Evolutionary conservation across 1,140 invertebrate species (phyloP).

Genomic region (Lordiphosa collinella): DNA sequence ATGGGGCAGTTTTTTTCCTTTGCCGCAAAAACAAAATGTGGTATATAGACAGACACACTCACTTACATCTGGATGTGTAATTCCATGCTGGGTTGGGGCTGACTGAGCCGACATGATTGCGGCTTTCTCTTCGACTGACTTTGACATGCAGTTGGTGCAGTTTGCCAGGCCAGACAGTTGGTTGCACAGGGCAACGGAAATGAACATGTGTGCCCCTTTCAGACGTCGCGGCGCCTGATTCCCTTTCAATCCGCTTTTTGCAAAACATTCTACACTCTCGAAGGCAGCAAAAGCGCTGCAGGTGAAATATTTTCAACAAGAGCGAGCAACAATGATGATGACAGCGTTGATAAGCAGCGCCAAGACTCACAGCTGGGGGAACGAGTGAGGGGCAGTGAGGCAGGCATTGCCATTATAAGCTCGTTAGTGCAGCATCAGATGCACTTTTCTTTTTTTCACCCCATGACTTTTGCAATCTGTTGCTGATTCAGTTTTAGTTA

Average conservation of each 20-base stretch:
- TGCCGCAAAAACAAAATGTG: conserved; percentile 1
- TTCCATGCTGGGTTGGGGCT: neutral
- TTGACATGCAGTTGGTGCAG: conserved; percentile 41
- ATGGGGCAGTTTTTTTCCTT: conserved; percentile 13
- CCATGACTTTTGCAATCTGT: too few species aligned
- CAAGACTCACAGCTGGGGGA: too few species aligned
- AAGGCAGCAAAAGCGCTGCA: conserved; percentile 1
- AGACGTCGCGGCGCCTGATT: neutral
- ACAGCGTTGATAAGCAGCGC: conserved; percentile 16
- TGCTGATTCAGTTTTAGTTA: too few species aligned
- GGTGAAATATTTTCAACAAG: conserved; percentile 19
- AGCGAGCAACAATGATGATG: conserved; percentile 20
- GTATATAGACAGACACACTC: neutral
- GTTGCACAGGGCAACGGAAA: conserved; percentile 40
- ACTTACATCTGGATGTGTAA: neutral
- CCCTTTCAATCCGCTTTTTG: too few species aligned
- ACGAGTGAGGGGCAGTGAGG: too few species aligned
- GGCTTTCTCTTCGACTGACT: conserved; percentile 46
- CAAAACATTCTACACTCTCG: neutral
- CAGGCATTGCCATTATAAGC: neutral
- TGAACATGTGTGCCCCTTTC: conserved; percentile 7
- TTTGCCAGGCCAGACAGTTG: conserved; percentile 20
- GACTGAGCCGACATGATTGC: conserved; percentile 43
- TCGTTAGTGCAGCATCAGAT: conserved; percentile 6
- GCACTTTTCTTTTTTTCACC: neutral